Conservation (phyloP, 1,140 invertebrate species). For the Lepidurus arcticus region DNA sequence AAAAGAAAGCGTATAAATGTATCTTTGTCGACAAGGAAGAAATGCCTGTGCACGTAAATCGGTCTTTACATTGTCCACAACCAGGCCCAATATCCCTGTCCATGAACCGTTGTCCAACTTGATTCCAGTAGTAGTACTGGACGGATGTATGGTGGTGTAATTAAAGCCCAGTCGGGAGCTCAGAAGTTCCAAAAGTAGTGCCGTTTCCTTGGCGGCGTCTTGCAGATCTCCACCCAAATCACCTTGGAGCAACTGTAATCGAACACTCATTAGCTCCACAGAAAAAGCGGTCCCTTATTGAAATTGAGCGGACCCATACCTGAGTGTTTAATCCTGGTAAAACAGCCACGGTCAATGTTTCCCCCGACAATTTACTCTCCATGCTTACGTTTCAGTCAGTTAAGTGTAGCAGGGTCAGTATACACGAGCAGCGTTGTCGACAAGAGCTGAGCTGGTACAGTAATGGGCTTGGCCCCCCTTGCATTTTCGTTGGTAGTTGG, state of each 20-base stretch:
- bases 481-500: background rate
- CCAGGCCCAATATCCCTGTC: constrained; percentile 47
- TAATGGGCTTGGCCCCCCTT: background rate
- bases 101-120: constrained; percentile 26
- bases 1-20: too few species aligned
- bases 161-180: background rate
- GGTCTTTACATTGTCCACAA: constrained; percentile 52
- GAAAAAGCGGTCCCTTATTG: background rate
- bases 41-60: too few species aligned
- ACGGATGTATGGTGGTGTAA: background rate
- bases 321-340: background rate
- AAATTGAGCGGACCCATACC: background rate
- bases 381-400: background rate
- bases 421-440: background rate
- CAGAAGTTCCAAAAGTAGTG: background rate
- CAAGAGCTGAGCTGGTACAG: background rate
- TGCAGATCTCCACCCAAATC: background rate
- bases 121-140: background rate
- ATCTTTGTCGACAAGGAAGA: too few species aligned
- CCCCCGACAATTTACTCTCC: background rate
- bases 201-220: background rate
- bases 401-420: background rate
- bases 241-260: background rate
- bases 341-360: background rate
- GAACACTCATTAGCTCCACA: background rate